phyloP scores from a whole-genome alignment of 1,140 invertebrate species.

The Drosophila serrata region DNA sequence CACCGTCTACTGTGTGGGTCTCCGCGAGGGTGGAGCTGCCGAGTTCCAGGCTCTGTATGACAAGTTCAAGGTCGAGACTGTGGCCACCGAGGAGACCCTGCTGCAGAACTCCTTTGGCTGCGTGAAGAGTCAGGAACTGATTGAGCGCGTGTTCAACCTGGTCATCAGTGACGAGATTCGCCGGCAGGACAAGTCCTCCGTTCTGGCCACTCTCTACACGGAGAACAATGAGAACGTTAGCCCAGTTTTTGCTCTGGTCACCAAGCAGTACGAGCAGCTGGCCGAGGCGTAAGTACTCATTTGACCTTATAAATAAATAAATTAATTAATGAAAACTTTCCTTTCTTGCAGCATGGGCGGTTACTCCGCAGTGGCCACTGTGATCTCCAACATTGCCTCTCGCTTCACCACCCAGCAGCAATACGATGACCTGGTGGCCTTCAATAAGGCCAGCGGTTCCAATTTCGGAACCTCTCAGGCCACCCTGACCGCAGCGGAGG shows the following conservation, averaged over 20 bases:
- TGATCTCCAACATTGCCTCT: slow-evolving; percentile 85
- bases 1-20: slow-evolving; percentile 87
- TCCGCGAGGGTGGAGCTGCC: slow-evolving; percentile 85
- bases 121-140: slow-evolving; percentile 85
- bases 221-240: slow-evolving; percentile 85
- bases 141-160: slow-evolving; percentile 75
- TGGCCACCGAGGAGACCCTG: slow-evolving; percentile 87
- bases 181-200: slow-evolving; percentile 81
- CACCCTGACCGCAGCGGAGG: slow-evolving; percentile 57
- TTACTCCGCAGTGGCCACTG: slow-evolving; percentile 83
- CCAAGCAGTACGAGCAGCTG: slow-evolving; percentile 76
- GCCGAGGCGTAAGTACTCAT: slow-evolving; percentile 85
- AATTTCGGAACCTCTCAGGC: slow-evolving; percentile 63
- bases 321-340: slow-evolving; percentile 9
- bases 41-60: slow-evolving; percentile 87
- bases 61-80: slow-evolving; percentile 85
- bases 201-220: slow-evolving; percentile 85
- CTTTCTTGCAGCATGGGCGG: slow-evolving; percentile 73
- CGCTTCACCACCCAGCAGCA: slow-evolving; percentile 85
- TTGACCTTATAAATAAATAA: neutral
- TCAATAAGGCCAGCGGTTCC: slow-evolving; percentile 45
- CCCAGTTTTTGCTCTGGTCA: slow-evolving; percentile 86
- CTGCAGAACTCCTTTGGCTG: slow-evolving; percentile 88
- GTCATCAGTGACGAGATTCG: slow-evolving; percentile 81
- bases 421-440: slow-evolving; percentile 64